phyloP scores from a whole-genome alignment of 2,888 invertebrate species.

The Selenia dentaria region DNA sequence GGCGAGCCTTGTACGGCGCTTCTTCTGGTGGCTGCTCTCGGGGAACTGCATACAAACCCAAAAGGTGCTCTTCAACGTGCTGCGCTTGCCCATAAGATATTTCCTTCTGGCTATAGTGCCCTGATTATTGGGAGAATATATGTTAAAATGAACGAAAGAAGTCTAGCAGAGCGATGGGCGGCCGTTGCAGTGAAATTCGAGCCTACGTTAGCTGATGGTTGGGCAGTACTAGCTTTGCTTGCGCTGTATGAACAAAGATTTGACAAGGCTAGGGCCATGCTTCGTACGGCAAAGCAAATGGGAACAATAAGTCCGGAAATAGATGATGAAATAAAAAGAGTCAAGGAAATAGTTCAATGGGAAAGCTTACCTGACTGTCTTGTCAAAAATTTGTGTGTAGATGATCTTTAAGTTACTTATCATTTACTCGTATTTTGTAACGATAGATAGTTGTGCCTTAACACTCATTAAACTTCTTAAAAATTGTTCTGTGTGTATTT shows the following conservation, averaged over 20 bases:
- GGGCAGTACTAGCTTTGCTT: conserved; percentile 68
- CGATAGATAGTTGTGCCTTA: no score
- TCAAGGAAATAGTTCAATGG: conserved; percentile 51
- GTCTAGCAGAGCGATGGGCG: conserved; percentile 67
- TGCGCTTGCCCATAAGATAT: conserved; percentile 63
- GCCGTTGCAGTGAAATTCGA: conserved; percentile 66
- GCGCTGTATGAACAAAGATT: conserved; percentile 59
- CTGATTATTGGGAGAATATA: conserved; percentile 64
- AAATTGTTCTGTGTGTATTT: no score
- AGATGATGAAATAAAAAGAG: conserved; percentile 51
- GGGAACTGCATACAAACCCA: conserved; percentile 50
- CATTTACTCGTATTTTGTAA: no score
- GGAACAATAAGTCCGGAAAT: conserved; percentile 64
- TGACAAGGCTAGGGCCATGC: conserved; percentile 60
- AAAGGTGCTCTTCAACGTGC: conserved; percentile 64
- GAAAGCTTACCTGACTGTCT: conserved; percentile 57
- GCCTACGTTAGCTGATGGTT: conserved; percentile 68
- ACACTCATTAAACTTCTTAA: no score
- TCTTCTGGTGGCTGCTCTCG: conserved; percentile 59
- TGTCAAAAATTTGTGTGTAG: conserved; percentile 63
- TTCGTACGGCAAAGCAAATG: conserved; percentile 67
- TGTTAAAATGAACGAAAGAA: conserved; percentile 49
- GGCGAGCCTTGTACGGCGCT: conserved; percentile 52
- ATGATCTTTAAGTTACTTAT: conserved; percentile 33
- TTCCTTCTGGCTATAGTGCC: conserved; percentile 65